Evolutionary conservation across 2,797 vertebrate species (phyloP), one percentile per base, ranked within the genome.

Genomic region (Discoglossus pictus): DNA sequence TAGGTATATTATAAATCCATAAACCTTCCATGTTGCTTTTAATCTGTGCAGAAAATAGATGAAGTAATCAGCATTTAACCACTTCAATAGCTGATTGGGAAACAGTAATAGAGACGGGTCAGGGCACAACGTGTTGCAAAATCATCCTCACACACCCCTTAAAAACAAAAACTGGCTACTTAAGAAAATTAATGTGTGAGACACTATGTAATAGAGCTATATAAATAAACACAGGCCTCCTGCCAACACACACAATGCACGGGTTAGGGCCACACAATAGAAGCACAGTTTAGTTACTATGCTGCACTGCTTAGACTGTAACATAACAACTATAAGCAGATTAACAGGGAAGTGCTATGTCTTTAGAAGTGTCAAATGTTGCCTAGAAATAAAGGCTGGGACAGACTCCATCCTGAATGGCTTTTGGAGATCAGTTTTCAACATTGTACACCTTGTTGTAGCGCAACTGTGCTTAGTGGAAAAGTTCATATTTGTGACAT

Each of bases 241-340:
- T 18, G 47, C 35, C 31, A n/a, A 55, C 2, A 20, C 31, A 65
- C 17, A 39, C 20, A 51, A 39, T 48, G 18, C 12, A 13, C n/a
- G 17, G 21, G 18, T 6, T 38, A 6, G 9, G 20, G 20, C 10
- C 18, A 20, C 1, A 36, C 56, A 34, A 36, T 47, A 17, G 6
- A 9, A 27, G 3, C 15, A 24, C 17, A 6, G 36, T 20, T 38
- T 11, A n/a, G 31, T 65, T 24, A 15, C 31, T 6, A 54, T 54
- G 55, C 55, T 8, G 13, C 25, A 6, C 17, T 23, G 55, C 35
- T 35, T 43, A 68, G 17, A 35, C 31, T 66, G 64, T 66, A 58
- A 39, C 53, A 40, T 12, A 47, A 18, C 13, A 20, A 21, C 40
- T 27, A 3, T 58, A 39, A 39, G 27, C 8, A 31, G 25, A 44